A percentile compares a stretch with the other conserved stretches of the same genome.
Evolutionary conservation across 1,140 invertebrate species (phyloP).

Genomic region (Lasioglossum albipes): DNA sequence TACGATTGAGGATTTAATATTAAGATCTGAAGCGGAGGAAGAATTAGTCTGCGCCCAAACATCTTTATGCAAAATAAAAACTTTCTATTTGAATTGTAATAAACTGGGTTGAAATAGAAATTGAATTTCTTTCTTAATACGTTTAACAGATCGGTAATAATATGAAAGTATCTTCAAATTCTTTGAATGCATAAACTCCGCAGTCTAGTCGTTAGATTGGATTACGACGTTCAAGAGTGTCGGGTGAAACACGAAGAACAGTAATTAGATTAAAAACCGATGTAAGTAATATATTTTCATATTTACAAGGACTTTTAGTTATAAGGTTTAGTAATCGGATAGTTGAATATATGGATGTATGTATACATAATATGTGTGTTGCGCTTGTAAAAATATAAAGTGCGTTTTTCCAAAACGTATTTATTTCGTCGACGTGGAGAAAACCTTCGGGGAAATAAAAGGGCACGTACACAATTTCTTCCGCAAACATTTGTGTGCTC

Average conservation of each 20-base stretch:
- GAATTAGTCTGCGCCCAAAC: too few relatives aligned
- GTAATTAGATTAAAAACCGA: slow-evolving; percentile 62
- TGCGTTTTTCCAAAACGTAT: slow-evolving; percentile 63
- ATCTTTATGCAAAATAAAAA: too few relatives aligned
- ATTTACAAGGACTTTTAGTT: slow-evolving; percentile 61
- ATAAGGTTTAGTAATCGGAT: slow-evolving; percentile 55
- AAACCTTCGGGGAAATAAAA: neutral
- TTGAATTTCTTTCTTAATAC: too few relatives aligned
- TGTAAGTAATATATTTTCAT: slow-evolving; percentile 67
- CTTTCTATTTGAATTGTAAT: too few relatives aligned
- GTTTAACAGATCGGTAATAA: too few relatives aligned
- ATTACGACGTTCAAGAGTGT: too few relatives aligned
- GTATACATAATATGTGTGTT: slow-evolving; percentile 51
- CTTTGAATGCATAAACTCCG: too few relatives aligned
- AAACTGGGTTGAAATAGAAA: too few relatives aligned
- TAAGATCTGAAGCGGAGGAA: too few relatives aligned
- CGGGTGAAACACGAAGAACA: slow-evolving; percentile 33
- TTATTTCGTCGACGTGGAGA: slow-evolving; percentile 47
- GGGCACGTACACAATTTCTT: neutral
- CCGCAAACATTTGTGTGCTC: slow-evolving; percentile 10
- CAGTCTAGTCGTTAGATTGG: too few relatives aligned
- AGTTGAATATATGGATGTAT: slow-evolving; percentile 55
- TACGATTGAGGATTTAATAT: too few relatives aligned
- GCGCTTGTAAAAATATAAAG: slow-evolving; percentile 70
- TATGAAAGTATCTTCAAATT: too few relatives aligned